Percentiles rank a stretch among this genome's conserved stretches.
Conservation (phyloP, 2,113 vertebrate species). For the Fukomys damarensis region DNA sequence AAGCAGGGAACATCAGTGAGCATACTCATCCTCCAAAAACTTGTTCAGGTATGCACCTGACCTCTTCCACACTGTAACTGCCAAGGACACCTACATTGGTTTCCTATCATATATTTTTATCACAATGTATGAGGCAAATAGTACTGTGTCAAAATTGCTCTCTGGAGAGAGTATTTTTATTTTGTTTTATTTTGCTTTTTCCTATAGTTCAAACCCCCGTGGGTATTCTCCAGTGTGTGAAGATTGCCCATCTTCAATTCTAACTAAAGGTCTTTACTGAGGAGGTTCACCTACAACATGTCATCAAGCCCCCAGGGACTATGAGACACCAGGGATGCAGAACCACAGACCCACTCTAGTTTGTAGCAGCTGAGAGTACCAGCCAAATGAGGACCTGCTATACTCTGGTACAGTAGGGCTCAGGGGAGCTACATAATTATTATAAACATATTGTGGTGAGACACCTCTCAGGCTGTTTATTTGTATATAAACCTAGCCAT, state of each 20-base stretch:
- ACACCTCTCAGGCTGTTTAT: constrained; percentile 55
- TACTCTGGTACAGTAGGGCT: background rate
- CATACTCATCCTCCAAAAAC: background rate
- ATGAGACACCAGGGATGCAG: background rate
- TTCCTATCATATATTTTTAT: background rate
- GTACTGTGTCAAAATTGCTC: background rate
- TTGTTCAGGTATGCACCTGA: constrained; percentile 6
- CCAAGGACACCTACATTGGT: background rate
- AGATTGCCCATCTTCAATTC: background rate
- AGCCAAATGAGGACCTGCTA: background rate
- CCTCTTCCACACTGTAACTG: background rate
- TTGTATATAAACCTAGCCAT: constrained; percentile 55
- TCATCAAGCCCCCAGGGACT: background rate
- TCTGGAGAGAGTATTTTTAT: background rate
- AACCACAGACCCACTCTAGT: too few relatives aligned
- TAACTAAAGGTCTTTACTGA: background rate
- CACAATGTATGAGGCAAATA: background rate
- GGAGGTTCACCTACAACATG: background rate
- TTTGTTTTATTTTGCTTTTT: constrained; percentile 18
- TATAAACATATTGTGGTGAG: constrained; percentile 12
- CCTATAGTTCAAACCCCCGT: background rate
- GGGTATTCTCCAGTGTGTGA: background rate
- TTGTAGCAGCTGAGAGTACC: background rate
- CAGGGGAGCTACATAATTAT: background rate
- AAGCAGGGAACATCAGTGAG: background rate